Evolutionary conservation across 2,113 vertebrate genomes (phyloP), one percentile per base, ranked within the genome.

Genomic region (Candoia aspera): DNA sequence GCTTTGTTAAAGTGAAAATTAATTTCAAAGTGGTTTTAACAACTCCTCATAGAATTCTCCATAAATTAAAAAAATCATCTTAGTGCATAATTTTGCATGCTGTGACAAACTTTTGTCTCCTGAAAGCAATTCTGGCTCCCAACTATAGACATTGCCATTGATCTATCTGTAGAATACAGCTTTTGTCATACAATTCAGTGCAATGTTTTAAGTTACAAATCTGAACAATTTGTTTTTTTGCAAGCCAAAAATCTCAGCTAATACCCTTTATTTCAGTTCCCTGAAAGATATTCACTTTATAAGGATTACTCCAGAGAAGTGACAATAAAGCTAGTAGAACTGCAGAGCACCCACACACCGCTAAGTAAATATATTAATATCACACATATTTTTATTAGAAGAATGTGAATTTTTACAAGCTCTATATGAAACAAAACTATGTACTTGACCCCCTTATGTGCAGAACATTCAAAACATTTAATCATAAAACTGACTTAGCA

Each of bases 381-480:
- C 13, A 88, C 6, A 92, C 94, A 86, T 95, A 0, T 93, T 96
- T 86, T 90, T 4, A 90, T 8, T 92, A 1, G 21, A 89, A 49
- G 21, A 89, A 26, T 83, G 93, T 46, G 6, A 93, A 84, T 46
- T 90, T n/a, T 93, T 89, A 15, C n/a, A 92, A 49, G 68, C 55
- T 24, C 83, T 86, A 8, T n/a, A 92, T 1, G 91, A 58, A 91
- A 93, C 93, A 33, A 84, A 90, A 88, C 83, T 94, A 88, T 46
- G 92, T 4, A 8, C 17, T 26, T 89, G 92, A 79, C 26, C 17
- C 11, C 49, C 21, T 93, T 84, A 57, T 10, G 92, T 8, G 86
- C 57, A 94, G 59, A 94, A 26, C 0, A 90, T 88, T 94, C n/a
- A 68, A 0, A 29, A 94, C 10, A 26, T 87, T 92, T 94, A 90